phyloP scores from a whole-genome alignment of 2,113 vertebrate species.

The Muscicapa adusta region DNA sequence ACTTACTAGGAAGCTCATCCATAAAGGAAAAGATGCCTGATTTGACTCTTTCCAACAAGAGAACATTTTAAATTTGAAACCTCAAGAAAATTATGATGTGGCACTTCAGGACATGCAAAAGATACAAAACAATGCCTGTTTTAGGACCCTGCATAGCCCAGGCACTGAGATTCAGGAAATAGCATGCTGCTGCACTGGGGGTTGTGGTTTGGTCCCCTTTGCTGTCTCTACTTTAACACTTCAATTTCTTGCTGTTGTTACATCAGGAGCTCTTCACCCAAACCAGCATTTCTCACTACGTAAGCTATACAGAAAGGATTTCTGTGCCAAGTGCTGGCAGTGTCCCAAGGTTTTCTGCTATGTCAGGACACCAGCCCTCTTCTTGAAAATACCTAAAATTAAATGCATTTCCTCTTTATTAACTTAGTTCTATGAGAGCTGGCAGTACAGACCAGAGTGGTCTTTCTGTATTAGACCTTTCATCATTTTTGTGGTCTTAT shows the following conservation, averaged over 20 bases:
- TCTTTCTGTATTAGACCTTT: neutral
- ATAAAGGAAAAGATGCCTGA: neutral
- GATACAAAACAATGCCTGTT: neutral
- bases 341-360: neutral
- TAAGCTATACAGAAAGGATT: neutral
- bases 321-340: neutral
- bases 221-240: neutral
- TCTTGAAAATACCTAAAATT: neutral
- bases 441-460: neutral
- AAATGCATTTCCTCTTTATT: neutral
- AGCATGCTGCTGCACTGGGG: neutral
- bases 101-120: neutral
- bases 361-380: conserved; percentile 23
- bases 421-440: neutral
- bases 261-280: neutral
- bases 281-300: neutral
- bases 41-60: neutral
- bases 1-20: neutral
- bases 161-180: neutral
- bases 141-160: neutral
- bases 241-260: neutral
- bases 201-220: neutral
- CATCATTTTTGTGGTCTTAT: neutral
- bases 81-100: neutral
- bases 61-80: neutral